phyloP scores from a whole-genome alignment of 2,888 invertebrate species.

The Hyposoter didymator region DNA sequence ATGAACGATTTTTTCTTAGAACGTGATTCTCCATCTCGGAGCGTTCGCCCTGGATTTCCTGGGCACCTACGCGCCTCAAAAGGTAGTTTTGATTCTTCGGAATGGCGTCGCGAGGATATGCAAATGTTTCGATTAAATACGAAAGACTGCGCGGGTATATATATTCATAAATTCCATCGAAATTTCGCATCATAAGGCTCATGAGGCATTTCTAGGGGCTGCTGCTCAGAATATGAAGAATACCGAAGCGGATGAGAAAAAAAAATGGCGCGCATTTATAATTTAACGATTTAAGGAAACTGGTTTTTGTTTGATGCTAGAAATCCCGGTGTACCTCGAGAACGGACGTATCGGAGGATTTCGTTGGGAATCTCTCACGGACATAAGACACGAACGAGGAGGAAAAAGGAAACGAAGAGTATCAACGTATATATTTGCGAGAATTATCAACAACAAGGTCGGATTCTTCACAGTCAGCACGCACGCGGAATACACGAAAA shows the following conservation, averaged over 20 bases:
- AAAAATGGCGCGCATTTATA: conserved; percentile 1
- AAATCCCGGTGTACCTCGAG: conserved; percentile 19
- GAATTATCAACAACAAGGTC: conserved; percentile 31
- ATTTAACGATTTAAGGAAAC: conserved; percentile 48
- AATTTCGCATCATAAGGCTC: neutral
- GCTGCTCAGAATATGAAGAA: conserved; percentile 19
- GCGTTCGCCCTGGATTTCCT: neutral
- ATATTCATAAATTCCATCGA: conserved; percentile 20
- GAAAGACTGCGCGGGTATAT: neutral
- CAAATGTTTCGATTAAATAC: conserved; percentile 19
- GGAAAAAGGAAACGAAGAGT: conserved; percentile 16
- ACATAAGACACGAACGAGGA: conserved; percentile 29
- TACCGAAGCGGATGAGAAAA: neutral
- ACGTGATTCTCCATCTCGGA: neutral
- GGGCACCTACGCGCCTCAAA: neutral
- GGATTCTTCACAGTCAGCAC: conserved; percentile 21
- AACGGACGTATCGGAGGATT: conserved; percentile 17
- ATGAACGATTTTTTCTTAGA: neutral
- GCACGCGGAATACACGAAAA: conserved; percentile 3
- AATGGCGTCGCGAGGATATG: conserved; percentile 6
- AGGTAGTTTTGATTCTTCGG: neutral
- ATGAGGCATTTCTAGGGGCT: neutral
- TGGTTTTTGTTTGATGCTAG: conserved; percentile 55
- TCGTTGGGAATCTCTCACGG: conserved; percentile 33
- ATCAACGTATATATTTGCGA: conserved; percentile 6